phyloP scores from a whole-genome alignment of 2,888 invertebrate species.

The Horisme vitalbata region DNA sequence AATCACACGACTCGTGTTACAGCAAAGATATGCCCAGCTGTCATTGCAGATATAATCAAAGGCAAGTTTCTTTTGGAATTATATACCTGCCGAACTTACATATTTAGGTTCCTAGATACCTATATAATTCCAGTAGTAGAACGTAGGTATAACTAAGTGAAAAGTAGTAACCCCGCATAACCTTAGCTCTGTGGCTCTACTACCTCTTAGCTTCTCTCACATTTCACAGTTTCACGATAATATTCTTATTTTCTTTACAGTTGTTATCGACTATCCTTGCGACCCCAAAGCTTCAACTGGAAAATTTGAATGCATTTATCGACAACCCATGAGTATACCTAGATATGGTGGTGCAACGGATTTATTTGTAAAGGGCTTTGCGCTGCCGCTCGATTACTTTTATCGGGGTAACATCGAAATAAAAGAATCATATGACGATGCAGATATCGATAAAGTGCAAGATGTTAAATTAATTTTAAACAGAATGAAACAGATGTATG shows the following conservation, averaged over 20 bases:
- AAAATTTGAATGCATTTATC: slow-evolving; percentile 82
- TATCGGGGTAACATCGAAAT: slow-evolving; percentile 56
- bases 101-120: too few relatives aligned
- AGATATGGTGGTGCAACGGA: slow-evolving; percentile 51
- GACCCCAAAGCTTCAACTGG: slow-evolving; percentile 78
- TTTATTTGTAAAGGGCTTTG: slow-evolving; percentile 52
- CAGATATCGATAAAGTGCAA: slow-evolving; percentile 45
- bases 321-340: slow-evolving; percentile 61
- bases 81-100: too few relatives aligned
- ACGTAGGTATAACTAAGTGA: background rate
- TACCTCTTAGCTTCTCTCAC: too few relatives aligned
- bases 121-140: too few relatives aligned
- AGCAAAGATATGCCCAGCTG: slow-evolving; percentile 90
- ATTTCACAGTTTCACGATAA: too few relatives aligned
- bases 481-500: slow-evolving; percentile 50
- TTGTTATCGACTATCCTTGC: slow-evolving; percentile 74
- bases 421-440: slow-evolving; percentile 42
- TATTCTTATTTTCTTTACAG: slow-evolving; percentile 53
- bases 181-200: too few relatives aligned
- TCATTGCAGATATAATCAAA: slow-evolving; percentile 93
- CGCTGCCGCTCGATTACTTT: slow-evolving; percentile 62
- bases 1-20: slow-evolving; percentile 92
- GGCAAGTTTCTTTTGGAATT: slow-evolving; percentile 85
- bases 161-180: too few relatives aligned
- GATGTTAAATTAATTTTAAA: slow-evolving; percentile 48